Evolutionary conservation across 2,888 invertebrate species (phyloP).

Genomic region (Parnassius glacialis): DNA sequence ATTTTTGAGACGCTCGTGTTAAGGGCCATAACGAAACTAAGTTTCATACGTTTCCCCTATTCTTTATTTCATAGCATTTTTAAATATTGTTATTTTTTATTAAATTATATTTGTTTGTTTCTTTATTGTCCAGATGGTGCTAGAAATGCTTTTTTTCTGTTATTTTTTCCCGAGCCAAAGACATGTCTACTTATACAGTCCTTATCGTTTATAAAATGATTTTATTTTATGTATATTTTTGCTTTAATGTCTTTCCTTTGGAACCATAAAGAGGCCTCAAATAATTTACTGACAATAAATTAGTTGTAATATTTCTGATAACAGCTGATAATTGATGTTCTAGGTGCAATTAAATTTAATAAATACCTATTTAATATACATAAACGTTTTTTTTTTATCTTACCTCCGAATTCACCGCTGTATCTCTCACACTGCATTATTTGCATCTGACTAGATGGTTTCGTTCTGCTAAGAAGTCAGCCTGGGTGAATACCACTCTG

Average conservation of each 20-base stretch:
- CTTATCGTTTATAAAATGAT: slow-evolving; percentile 29
- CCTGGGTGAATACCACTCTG: no score
- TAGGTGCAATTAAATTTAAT: slow-evolving; percentile 77
- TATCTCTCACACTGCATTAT: no score
- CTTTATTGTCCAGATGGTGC: slow-evolving; percentile 69
- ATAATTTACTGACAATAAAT: slow-evolving; percentile 55
- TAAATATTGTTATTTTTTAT: slow-evolving; percentile 42
- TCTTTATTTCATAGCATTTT: slow-evolving; percentile 42
- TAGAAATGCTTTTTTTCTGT: slow-evolving; percentile 62
- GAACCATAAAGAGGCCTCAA: slow-evolving; percentile 51
- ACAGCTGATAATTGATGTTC: slow-evolving; percentile 59
- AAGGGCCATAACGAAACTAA: slow-evolving; percentile 38
- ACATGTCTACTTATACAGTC: slow-evolving; percentile 45
- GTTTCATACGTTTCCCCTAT: slow-evolving; percentile 33
- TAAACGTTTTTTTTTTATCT: slow-evolving; percentile 33
- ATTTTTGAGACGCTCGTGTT: slow-evolving; percentile 14
- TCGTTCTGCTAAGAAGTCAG: no score
- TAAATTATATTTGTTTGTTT: slow-evolving; percentile 37
- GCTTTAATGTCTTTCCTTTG: slow-evolving; percentile 41
- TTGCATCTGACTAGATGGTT: no score
- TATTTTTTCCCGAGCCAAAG: slow-evolving; percentile 71
- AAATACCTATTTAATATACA: slow-evolving; percentile 78
- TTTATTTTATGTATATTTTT: slow-evolving; percentile 42
- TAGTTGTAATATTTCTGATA: slow-evolving; percentile 45
- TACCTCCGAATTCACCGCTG: no score